Percentiles rank a stretch among this genome's conserved stretches.
Conservation (phyloP, 2,888 invertebrate genomes). For the Hypsopygia costalis region DNA sequence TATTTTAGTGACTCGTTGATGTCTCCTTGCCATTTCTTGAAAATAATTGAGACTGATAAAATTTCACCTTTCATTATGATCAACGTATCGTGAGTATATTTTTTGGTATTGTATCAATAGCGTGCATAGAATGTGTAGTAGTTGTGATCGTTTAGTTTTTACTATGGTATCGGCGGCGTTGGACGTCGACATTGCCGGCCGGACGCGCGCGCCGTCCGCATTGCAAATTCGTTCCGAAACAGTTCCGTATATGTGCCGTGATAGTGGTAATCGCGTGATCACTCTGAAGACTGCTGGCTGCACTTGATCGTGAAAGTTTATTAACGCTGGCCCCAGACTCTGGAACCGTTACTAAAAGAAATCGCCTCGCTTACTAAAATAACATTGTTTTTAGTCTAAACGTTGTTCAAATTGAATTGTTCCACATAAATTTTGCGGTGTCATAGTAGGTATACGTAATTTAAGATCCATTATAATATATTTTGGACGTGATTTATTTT, state of each 20-base stretch:
- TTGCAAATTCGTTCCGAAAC: constrained; percentile 34
- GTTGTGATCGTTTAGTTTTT: constrained; percentile 48
- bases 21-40: too few species aligned
- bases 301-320: constrained; percentile 77
- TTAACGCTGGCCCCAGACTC: constrained; percentile 68
- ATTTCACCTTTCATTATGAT: background rate
- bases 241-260: constrained; percentile 42
- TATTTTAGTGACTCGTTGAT: too few species aligned
- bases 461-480: too few species aligned
- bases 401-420: constrained; percentile 4
- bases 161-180: constrained; percentile 58
- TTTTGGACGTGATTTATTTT: too few species aligned
- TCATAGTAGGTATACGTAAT: background rate
- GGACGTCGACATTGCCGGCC: constrained; percentile 35
- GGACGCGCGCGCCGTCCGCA: constrained; percentile 29
- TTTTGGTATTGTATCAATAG: constrained; percentile 27
- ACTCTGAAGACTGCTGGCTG: constrained; percentile 31
- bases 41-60: too few species aligned
- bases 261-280: constrained; percentile 50
- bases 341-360: constrained; percentile 69
- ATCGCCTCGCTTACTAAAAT: constrained; percentile 46
- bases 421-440: constrained; percentile 2
- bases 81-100: constrained; percentile 11
- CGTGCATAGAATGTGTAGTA: constrained; percentile 21
- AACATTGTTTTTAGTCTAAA: constrained; percentile 27